These are phyloP conservation scores for Mormyrops attenuatus DNA, from an alignment of 2,797 vertebrate species.

Conservation along the genomic window DNA sequence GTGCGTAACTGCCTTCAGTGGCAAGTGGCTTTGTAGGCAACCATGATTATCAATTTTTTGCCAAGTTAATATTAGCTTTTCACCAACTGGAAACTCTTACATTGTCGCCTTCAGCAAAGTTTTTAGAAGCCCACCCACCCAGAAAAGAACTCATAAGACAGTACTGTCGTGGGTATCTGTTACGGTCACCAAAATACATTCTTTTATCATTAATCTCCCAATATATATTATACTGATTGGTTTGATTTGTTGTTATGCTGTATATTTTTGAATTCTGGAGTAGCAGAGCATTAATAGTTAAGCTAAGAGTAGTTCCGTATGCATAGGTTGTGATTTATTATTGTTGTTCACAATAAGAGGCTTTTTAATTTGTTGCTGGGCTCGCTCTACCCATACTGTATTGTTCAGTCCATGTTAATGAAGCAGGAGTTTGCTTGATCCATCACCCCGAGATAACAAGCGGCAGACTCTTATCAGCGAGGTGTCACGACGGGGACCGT, in stretches of 20 bases:
- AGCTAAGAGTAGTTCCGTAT: not conserved
- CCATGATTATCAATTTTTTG: not conserved
- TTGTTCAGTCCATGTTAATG: not conserved
- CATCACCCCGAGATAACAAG: conserved; percentile 22
- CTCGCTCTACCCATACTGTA: not conserved
- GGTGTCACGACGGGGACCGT: conserved; percentile 21
- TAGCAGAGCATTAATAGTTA: not conserved
- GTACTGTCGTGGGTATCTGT: not conserved
- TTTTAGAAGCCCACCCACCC: not conserved
- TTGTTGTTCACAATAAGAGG: not conserved
- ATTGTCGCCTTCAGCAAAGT: not conserved
- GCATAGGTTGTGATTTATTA: not conserved
- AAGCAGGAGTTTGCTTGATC: conserved; percentile 15
- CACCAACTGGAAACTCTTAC: not conserved
- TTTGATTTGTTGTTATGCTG: not conserved
- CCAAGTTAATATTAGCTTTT: not conserved
- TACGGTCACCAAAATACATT: not conserved
- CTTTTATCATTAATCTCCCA: not conserved
- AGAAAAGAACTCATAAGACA: not conserved
- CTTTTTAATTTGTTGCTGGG: not conserved
- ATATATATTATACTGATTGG: not conserved
- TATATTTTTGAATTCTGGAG: not conserved
- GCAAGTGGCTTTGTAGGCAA: not conserved
- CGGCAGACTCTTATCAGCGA: conserved; percentile 19
- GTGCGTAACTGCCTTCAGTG: not conserved